Percentiles rank a stretch among this genome's conserved stretches.
These are phyloP conservation scores for Pseudorectes ferrugineus DNA, from an alignment of 2,113 vertebrate species.

Conservation along the genomic window DNA sequence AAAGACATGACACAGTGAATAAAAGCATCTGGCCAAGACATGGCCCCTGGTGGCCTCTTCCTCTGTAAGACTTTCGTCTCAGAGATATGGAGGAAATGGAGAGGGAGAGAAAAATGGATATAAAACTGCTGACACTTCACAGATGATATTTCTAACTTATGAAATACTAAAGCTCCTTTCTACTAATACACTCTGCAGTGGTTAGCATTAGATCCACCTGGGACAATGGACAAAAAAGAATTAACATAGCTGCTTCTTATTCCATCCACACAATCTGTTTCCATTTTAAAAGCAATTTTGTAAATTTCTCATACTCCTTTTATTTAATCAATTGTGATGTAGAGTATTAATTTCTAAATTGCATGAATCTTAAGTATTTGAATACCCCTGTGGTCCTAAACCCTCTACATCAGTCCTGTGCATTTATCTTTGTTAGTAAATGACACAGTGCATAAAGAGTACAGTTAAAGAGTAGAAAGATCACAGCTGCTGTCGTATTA, in stretches of 20 bases:
- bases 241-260: constrained; percentile 44
- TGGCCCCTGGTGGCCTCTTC: constrained; percentile 32
- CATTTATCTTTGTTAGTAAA: constrained; percentile 73
- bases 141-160: constrained; percentile 45
- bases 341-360: constrained; percentile 63
- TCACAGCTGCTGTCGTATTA: constrained; percentile 73
- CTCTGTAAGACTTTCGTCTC: background rate
- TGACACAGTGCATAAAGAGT: constrained; percentile 63
- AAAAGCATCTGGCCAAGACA: constrained; percentile 46
- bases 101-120: constrained; percentile 45
- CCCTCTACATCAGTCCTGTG: background rate
- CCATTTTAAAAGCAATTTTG: constrained; percentile 57
- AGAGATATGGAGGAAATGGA: constrained; percentile 15
- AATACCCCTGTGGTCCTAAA: constrained; percentile 48
- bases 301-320: constrained; percentile 38
- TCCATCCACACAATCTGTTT: constrained; percentile 35
- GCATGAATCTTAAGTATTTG: constrained; percentile 45
- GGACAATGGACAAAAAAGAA: constrained; percentile 46
- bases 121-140: constrained; percentile 54
- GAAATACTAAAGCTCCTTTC: constrained; percentile 38
- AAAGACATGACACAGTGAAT: constrained; percentile 21
- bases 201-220: constrained; percentile 30
- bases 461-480: constrained; percentile 59
- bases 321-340: constrained; percentile 61
- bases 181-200: constrained; percentile 36